Percentiles rank a stretch among this genome's conserved stretches.
Conservation (phyloP, 2,797 vertebrate species). For the Loris lydekkerianus region DNA sequence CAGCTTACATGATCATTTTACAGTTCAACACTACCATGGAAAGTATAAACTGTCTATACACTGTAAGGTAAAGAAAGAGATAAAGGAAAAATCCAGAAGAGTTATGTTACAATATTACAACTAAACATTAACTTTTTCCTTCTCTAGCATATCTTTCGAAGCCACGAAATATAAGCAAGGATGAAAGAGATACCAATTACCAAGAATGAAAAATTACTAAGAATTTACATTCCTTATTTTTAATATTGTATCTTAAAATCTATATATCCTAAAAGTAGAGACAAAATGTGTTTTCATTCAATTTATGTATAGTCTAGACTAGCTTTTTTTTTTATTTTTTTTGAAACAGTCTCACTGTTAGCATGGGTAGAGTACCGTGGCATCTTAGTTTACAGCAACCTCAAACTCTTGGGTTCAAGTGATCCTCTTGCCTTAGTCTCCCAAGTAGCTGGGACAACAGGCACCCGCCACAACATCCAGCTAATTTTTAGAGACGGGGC, state of each 20-base stretch:
- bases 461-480: too few relatives aligned
- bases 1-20: constrained; percentile 5
- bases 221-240: not conserved
- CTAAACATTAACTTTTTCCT: constrained; percentile 28
- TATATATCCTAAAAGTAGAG: constrained; percentile 10
- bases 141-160: not conserved
- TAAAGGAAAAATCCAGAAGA: not conserved
- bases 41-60: not conserved
- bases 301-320: constrained; percentile 8
- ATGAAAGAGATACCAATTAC: constrained; percentile 33
- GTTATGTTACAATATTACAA: not conserved
- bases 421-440: too few relatives aligned
- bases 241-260: constrained; percentile 52
- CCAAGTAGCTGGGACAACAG: too few relatives aligned
- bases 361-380: too few relatives aligned
- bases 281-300: constrained; percentile 37
- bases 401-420: too few relatives aligned
- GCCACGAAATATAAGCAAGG: not conserved
- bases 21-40: not conserved
- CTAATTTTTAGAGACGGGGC: too few relatives aligned
- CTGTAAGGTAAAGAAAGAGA: not conserved
- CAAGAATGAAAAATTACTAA: constrained; percentile 20
- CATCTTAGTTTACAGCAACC: too few relatives aligned
- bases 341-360: too few relatives aligned
- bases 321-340: too few relatives aligned